Conservation (phyloP, 2,797 vertebrate genomes). For the Danionella dracula region DNA sequence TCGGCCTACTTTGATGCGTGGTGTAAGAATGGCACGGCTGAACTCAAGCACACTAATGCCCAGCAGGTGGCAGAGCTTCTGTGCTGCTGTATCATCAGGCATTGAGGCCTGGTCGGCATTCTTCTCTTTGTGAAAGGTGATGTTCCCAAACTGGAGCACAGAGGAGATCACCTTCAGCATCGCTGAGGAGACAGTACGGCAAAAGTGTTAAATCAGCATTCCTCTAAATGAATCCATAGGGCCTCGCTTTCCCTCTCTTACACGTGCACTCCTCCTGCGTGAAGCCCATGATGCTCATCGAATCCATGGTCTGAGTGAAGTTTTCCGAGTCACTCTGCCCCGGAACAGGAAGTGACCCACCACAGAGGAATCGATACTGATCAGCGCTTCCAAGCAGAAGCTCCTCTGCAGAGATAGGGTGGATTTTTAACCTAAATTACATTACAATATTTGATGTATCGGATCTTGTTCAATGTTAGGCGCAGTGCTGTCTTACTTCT, state of each 20-base stretch:
- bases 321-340: conserved; percentile 86
- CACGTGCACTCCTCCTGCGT: conserved; percentile 77
- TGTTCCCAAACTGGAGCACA: conserved; percentile 87
- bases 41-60: conserved; percentile 88
- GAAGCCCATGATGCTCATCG: conserved; percentile 87
- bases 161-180: conserved; percentile 85
- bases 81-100: conserved; percentile 90
- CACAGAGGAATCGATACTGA: conserved; percentile 83
- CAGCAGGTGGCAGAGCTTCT: conserved; percentile 87
- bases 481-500: conserved; percentile 66
- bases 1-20: conserved; percentile 88
- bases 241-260: conserved; percentile 46
- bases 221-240: not conserved
- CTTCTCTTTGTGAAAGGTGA: conserved; percentile 80
- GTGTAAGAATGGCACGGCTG: conserved; percentile 83
- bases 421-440: not conserved
- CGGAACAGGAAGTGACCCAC: conserved; percentile 74
- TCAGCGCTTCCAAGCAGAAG: conserved; percentile 79
- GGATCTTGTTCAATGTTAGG: too few species aligned
- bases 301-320: conserved; percentile 89
- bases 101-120: conserved; percentile 88
- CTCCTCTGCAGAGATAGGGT: conserved; percentile 64
- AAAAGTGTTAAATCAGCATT: not conserved
- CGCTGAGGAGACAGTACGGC: conserved; percentile 56
- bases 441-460: not conserved